Evolutionary conservation across 2,113 vertebrate genomes (phyloP), one percentile per base, ranked within the genome.

Genomic region (Rhineura floridana): DNA sequence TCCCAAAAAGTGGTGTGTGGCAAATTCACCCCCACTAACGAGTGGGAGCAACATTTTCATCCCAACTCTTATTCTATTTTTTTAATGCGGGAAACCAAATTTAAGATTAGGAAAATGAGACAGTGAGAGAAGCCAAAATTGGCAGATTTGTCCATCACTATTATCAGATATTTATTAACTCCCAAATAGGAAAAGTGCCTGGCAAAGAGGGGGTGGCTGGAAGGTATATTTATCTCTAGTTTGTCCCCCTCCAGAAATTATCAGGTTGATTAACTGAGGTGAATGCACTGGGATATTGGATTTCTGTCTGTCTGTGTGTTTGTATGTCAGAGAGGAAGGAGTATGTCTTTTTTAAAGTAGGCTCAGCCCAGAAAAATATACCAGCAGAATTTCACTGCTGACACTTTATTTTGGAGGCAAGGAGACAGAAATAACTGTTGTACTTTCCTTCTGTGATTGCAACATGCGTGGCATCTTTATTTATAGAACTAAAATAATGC

Each of bases 401-500:
- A 63, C 62, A 4, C 42, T 88, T 91, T 50, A 88, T 81, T 94
- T 90, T 67, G 1, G 1, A 89, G 79, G 12, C 7, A 87, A 86
- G 5, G 62, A 76, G 52, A 36, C 28, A 67, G 42, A 91, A 91
- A 85, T 8, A 84, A n/a, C 48, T 33, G 63, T 25, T 90, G 9
- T 3, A 52, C 79, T 91, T 91, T 13, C 62, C 59, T 39, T 89
- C 83, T 59, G 82, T 83, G 59, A 25, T 87, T 84, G 7, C 75
- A 88, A 87, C 9, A 81, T 84, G 59, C 76, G 52, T 23, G 87
- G 67, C 79, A 30, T 80, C 90, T 89, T 81, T 86, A 89, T 81
- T 88, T 87, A 84, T 48, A 91, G 13, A 39, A 83, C 17, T 91
- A 6, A 91, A 85, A 17, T 39, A 2, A 28, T 65, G 69, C 21